Base-by-base conservation (phyloP, 2,888 invertebrate species). In the Pristionchus fissidentatus region DNA sequence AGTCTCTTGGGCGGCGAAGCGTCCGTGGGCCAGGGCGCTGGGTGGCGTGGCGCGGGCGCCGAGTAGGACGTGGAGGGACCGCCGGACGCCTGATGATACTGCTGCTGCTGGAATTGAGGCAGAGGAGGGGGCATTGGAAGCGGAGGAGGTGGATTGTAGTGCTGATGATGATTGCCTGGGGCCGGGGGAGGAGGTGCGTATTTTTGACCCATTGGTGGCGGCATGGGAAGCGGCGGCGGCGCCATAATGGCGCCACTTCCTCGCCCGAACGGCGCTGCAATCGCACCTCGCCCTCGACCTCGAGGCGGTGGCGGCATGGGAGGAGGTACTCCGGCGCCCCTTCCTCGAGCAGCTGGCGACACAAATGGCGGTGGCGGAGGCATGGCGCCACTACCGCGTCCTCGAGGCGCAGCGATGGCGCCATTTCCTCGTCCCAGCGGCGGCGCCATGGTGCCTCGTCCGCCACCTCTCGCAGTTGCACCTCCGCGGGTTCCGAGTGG, bases 21-120 rank as follows among this genome's bases (percentile, higher is more conserved):
- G 2, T 49, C 75, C 19, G 75, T 77, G 15, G 75, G 46, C 75
- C 75, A 49, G 4, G 75, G 75, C 29, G 75, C 75, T 19, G 15
- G 8, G 32, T 46, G 49, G 13, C 49, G 75, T 7, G 49, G 46
- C 46, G 49, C 49, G 4, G 29, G 29, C 15, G 19, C 19, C 49
- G 49, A 5, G 75, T 15, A 15, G 75, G 46, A 22, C 49, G 75
- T 41, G 19, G 62, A 29, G 35, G 29, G 13, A 13, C 38, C 26
- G 1, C 8, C 13, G 41, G 22, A n/a, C n/a, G n/a, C n/a, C n/a
- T n/a, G n/a, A n/a, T n/a, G 35, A 7, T 29, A n/a, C 29, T 73
- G 73, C 38, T 73, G 38, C 38, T 32, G 15, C 38, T 66, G 66
- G n/a, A n/a, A n/a, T 2, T 66, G 35, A 19, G 13, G 62, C 41